Base-by-base conservation (phyloP, 2,888 invertebrate genomes). In the Nysson spinosus region DNA sequence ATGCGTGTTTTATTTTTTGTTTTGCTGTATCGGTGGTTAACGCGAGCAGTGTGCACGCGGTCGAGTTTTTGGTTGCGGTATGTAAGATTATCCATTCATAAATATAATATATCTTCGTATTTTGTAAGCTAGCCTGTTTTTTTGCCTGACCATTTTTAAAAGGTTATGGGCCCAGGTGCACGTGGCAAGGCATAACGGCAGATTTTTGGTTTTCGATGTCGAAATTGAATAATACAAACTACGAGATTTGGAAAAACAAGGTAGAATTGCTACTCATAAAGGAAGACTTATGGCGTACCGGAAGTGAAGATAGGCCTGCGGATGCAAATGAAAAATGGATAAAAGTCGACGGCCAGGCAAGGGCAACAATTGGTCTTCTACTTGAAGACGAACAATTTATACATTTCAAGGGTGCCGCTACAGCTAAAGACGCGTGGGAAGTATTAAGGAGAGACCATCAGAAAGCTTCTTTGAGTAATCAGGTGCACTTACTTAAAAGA, bases 381-480 rank as follows among this genome's bases (percentile, higher is more conserved):
- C 1, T 56, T 0, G 56, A 56, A 5, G 47, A 56, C 22, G 40
- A 47, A 12, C 56, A 56, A 4, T 14, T 56, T 24, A 32, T 14
- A 4, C 56, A 49, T 4, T 19, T 56, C 6, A 47, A 14, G 16
- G 19, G 49, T 4, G 17, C 40, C 2, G 20, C 11, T 1, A 49
- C 20, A 7, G 56, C 56, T 12, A 42, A 30, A 11, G 17, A 40
- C 17, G 42, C 49, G 2, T 42, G 56, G 42, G 35, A 19, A 32
- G 16, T 49, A 1, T n/a, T 56, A 16, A 6, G 7, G 7, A 47
- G 11, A 0, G 47, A 56, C 3, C 49, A 56, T 9, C 16, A 56
- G 9, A 56, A 49, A 11, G 22, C 43, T 3, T 52, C 32, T 4
- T 12, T 42, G 16, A 20, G 40, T 12, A 51, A 34, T 42, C 22